Evolutionary conservation across 2,797 vertebrate genomes (phyloP), one percentile per base, ranked within the genome.

Genomic region (Chelonia mydas): DNA sequence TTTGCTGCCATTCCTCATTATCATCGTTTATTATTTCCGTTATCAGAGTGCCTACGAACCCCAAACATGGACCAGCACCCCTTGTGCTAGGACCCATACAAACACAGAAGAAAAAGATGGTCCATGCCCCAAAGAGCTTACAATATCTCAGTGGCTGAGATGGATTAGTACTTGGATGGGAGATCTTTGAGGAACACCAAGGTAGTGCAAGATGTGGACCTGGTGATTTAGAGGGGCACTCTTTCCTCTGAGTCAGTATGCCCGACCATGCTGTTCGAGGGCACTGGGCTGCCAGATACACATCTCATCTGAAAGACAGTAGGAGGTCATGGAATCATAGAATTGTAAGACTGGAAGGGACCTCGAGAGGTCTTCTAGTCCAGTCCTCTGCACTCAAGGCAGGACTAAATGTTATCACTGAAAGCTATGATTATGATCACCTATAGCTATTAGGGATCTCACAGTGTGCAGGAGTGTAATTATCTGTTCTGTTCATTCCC

Each of bases 21-120:
- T 81, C 55, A 78, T 81, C 45, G 3, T 61, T 61, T 2, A 27
- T 25, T 77, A 51, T 0, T 0, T 53, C 90, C 80, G 95, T 41
- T 81, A 50, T 83, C 85, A 12, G 3, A 79, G 95, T 41, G 91
- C 74, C 91, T 89, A 61, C 23, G 61, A 74, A 83, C 25, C 89
- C 55, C 86, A 96, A 86, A 87, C 31, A 85, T 86, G 54, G 94
- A 76, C 95, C 83, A 81, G 57, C 94, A 78, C 94, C 83, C 79
- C 55, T 45, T 3, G 1, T 3, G 33, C 37, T 47, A 76, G 37
- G 50, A 80, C 23, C 50, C 90, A 82, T 74, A 89, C 41, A 11
- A 89, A 91, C 84, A 0, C 54, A 89, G 90, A 84, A 81, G 81
- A 81, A 51, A 76, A 90, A 84, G 28, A n/a, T 25, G 57, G 7